Evolutionary conservation across 2,113 vertebrate species (phyloP), one percentile per base, ranked within the genome.

Genomic region (Solea solea): DNA sequence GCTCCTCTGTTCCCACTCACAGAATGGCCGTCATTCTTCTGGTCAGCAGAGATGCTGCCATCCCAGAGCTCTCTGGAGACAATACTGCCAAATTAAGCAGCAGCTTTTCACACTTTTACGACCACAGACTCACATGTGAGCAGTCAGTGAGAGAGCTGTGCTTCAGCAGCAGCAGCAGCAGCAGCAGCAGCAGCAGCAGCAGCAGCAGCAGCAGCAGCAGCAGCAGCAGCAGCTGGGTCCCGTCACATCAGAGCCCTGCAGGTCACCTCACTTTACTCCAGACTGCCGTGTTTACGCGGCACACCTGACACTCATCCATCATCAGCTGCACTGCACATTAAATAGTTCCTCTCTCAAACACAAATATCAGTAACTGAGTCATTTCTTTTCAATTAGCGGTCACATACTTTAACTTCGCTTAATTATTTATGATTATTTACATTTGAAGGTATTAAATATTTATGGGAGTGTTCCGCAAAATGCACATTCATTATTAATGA

Each of bases 381-480:
- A 13, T 54, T 54, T 48, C 2, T 54, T 8, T 28, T 14, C 52
- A 54, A 54, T 34, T 28, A 28, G 52, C 28, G 6, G 28, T 40
- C 14, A 11, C 5, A 11, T 41, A 21, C 21, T 21, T 1, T 21
- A 41, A 59, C 27, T 28, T 50, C 12, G 46, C 8, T 76, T 55
- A 78, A 75, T 82, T 75, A 63, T 78, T 64, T 13, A 77, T 72
- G 49, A 12, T 62, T 75, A 50, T 78, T 81, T 83, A 63, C 44
- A 66, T 48, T 77, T 39, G 48, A 73, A 46, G 28, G 27, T 51
- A 80, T 82, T 74, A 79, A 74, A 79, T 83, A 84, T 86, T 76
- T 71, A 82, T 84, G 66, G 7, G 15, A 2, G 52, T 51, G 53
- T 52, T 69, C 59, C 28, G 45, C 44, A 7, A 78, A 68, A 72